Evolutionary conservation across 2,113 vertebrate species (phyloP).

Genomic region (Cryptomyrus ogoouensis): DNA sequence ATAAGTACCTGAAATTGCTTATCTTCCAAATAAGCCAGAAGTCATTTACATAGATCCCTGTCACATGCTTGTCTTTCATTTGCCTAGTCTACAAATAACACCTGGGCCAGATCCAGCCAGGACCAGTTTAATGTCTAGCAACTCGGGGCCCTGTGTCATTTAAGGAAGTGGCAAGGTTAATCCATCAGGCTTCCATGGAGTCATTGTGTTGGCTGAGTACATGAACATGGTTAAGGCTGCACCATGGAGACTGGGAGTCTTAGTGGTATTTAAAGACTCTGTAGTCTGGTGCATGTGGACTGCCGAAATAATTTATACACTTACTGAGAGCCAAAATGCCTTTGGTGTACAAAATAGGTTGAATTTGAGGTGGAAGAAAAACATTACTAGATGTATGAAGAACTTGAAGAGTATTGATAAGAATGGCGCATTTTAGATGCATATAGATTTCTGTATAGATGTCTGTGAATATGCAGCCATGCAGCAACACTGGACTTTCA

Average conservation of each 20-base stretch:
- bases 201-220: neutral
- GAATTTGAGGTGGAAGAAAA: neutral
- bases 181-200: neutral
- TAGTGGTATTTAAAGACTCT: neutral
- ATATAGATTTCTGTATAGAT: neutral
- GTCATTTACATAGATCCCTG: neutral
- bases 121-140: conserved; percentile 13
- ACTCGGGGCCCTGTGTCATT: neutral
- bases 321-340: neutral
- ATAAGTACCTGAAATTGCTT: neutral
- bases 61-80: neutral
- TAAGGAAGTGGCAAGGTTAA: conserved; percentile 13
- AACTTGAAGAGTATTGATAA: conserved; percentile 1
- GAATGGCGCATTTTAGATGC: neutral
- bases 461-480: neutral
- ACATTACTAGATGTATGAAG: neutral
- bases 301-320: conserved; percentile 17
- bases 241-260: neutral
- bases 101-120: neutral
- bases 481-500: neutral
- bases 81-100: neutral
- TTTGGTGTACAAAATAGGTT: neutral
- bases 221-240: neutral
- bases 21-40: conserved; percentile 7
- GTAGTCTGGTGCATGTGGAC: neutral